Evolutionary conservation across 2,797 vertebrate species (phyloP), one percentile per base, ranked within the genome.

Genomic region (Aeoliscus strigatus): DNA sequence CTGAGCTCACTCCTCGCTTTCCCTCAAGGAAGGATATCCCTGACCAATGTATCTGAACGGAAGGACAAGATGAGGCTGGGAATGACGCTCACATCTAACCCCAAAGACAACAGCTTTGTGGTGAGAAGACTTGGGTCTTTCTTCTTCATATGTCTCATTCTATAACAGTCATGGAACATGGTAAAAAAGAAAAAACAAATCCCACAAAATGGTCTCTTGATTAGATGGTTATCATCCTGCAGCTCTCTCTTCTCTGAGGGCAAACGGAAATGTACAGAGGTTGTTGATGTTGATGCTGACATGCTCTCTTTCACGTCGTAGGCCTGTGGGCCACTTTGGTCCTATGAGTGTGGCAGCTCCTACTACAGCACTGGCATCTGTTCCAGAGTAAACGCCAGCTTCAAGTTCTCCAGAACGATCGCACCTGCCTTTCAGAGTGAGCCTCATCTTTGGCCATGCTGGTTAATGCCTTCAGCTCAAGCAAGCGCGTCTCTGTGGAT

Each of bases 351-450:
- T n/a, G 96, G 96, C 35, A 99, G 94, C 71, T 99, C 96, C 26
- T 98, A 96, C 87, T 98, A 96, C 83, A 97, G 94, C 82, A 97
- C 95, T 0, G 96, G 96, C 15, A 96, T 99, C 78, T 99, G 96
- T 68, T 97, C 94, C 27, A 77, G 92, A 39, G 92, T 99, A 81
- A 98, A 92, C 56, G 80, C 93, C 48, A 94, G 91, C 86, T 99
- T 99, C 83, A 91, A 94, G 73, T 97, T 97, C 86, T 93, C 96
- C 73, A 90, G 91, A 64, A 96, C 92, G 0, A 94, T 99, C 44
- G 93, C 94, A 16, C 96, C 96, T 0, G 96, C 96, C 13, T 93
- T 98, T 75, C 96, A 98, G 73, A 91, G 96, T 98, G 89, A 46
- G 91, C 46, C 34, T 38, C 16, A 51, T n/a, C n/a, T n/a, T n/a